Conservation (phyloP, 1,140 invertebrate genomes). For the Schlechtendalia chinensis region DNA sequence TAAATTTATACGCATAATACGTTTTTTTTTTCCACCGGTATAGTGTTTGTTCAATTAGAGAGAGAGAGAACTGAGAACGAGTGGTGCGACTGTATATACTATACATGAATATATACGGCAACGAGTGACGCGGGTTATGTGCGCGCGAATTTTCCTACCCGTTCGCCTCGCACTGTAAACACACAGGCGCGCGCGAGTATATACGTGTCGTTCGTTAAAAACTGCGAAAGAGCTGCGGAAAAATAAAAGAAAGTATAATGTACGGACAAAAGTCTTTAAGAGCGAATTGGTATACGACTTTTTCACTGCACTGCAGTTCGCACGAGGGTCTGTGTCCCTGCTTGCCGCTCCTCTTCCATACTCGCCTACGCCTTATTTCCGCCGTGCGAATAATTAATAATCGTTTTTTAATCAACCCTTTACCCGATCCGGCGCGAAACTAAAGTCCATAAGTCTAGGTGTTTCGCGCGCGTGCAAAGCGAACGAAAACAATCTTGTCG, state of each 20-base stretch:
- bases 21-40: too few species aligned
- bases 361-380: not conserved
- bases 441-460: too few species aligned
- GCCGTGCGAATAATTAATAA: constrained; percentile 10
- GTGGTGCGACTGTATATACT: not conserved
- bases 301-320: not conserved
- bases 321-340: not conserved
- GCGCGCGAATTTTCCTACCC: not conserved
- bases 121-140: not conserved
- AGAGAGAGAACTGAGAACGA: not conserved
- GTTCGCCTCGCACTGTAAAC: not conserved
- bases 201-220: constrained; percentile 34
- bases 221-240: constrained; percentile 32
- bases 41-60: too few species aligned
- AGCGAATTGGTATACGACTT: constrained; percentile 15
- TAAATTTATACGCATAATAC: not conserved
- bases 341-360: too few species aligned
- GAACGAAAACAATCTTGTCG: too few species aligned
- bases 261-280: constrained; percentile 39
- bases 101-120: not conserved
- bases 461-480: too few species aligned
- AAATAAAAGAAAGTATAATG: constrained; percentile 33
- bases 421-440: not conserved
- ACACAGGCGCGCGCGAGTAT: not conserved
- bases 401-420: constrained; percentile 23